Evolutionary conservation across 1,140 invertebrate genomes (phyloP).

Genomic region (Asobara japonica): DNA sequence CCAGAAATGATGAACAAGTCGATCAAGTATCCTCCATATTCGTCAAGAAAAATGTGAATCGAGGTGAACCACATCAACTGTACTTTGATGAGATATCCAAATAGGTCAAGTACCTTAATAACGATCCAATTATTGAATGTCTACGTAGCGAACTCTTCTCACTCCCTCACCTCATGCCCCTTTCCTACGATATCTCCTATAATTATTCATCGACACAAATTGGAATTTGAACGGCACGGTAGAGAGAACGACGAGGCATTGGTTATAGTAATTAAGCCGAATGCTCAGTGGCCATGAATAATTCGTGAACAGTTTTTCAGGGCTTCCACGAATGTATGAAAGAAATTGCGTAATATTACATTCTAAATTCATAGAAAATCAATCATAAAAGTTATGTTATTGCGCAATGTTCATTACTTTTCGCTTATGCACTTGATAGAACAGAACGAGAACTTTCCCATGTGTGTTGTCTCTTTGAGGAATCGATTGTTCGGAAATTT

Average conservation of each 20-base stretch:
- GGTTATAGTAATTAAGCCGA: slow-evolving; percentile 29
- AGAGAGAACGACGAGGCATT: slow-evolving; percentile 16
- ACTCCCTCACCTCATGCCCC: not conserved
- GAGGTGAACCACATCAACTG: not conserved
- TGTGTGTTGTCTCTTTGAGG: too few relatives aligned
- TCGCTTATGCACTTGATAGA: too few relatives aligned
- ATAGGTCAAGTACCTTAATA: slow-evolving; percentile 55
- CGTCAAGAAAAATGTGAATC: not conserved
- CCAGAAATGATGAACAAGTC: slow-evolving; percentile 23
- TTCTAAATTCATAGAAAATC: too few relatives aligned
- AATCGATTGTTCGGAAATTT: too few relatives aligned
- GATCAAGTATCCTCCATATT: slow-evolving; percentile 20
- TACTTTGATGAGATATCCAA: slow-evolving; percentile 32
- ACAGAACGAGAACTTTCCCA: too few relatives aligned
- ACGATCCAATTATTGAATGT: slow-evolving; percentile 54
- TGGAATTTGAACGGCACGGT: slow-evolving; percentile 30
- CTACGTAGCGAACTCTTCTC: slow-evolving; percentile 30
- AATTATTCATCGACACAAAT: slow-evolving; percentile 41
- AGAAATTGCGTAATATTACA: not conserved
- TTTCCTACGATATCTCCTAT: slow-evolving; percentile 31
- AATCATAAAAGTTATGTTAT: too few relatives aligned
- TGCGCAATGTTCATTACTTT: too few relatives aligned
- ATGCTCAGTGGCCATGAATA: slow-evolving; percentile 26
- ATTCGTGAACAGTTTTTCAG: slow-evolving; percentile 17
- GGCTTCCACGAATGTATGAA: not conserved